These are phyloP conservation scores for Procapra przewalskii DNA, from an alignment of 2,113 vertebrate genomes.

Conservation along the genomic window DNA sequence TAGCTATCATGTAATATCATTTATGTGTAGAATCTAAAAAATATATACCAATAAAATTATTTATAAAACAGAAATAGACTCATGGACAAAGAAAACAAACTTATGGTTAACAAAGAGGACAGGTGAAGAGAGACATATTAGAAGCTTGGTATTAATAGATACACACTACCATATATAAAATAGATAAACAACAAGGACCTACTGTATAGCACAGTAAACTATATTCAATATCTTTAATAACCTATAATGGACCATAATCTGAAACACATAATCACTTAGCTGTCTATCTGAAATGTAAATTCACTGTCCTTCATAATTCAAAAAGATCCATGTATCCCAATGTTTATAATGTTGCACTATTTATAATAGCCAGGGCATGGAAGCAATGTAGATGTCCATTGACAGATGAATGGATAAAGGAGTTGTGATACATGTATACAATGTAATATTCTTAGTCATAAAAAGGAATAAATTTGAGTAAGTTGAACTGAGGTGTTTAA, in stretches of 20 bases:
- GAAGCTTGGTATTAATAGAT: background rate
- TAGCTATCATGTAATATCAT: background rate
- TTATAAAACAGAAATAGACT: background rate
- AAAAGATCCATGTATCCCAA: background rate
- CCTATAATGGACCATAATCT: background rate
- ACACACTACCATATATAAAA: background rate
- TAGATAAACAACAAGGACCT: background rate
- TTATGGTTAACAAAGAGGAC: background rate
- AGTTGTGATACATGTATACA: background rate
- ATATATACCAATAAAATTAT: background rate
- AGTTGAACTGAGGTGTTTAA: background rate
- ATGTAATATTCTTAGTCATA: background rate
- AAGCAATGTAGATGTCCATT: background rate
- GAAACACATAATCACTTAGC: background rate
- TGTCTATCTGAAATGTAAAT: background rate
- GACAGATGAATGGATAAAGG: background rate
- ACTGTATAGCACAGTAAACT: background rate
- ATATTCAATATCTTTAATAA: background rate
- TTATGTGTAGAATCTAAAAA: background rate
- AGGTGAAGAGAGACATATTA: background rate
- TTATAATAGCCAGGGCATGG: background rate
- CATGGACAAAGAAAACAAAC: background rate
- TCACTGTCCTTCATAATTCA: background rate
- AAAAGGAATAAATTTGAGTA: background rate
- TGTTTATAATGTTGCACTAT: background rate